These are phyloP conservation scores for Callopanchax toddi DNA, from an alignment of 2,113 vertebrate genomes.

Conservation along the genomic window DNA sequence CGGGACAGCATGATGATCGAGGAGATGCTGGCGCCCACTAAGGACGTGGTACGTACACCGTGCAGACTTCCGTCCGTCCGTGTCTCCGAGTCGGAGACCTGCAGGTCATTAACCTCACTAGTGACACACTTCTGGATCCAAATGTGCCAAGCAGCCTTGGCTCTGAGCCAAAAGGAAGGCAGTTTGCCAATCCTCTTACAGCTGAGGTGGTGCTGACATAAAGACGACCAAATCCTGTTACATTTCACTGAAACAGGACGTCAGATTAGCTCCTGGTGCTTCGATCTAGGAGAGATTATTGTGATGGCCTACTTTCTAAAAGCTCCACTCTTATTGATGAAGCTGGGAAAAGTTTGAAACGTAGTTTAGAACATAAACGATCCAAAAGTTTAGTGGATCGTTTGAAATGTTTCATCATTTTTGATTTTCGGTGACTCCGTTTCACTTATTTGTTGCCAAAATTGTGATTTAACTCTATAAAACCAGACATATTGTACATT, in stretches of 20 bases:
- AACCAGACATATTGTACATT: too few species aligned
- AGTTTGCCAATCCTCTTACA: conserved; percentile 52
- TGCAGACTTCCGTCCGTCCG: background rate
- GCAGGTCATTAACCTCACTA: conserved; percentile 16
- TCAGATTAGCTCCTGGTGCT: conserved; percentile 27
- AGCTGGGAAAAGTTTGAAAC: background rate
- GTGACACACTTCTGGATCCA: conserved; percentile 24
- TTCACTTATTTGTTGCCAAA: too few species aligned
- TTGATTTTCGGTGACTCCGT: too few species aligned
- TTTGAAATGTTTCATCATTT: too few species aligned
- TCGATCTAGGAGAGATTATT: conserved; percentile 21
- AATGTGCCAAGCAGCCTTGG: conserved; percentile 21
- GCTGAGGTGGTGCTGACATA: conserved; percentile 25
- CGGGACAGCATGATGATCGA: conserved; percentile 99
- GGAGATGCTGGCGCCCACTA: conserved; percentile 91
- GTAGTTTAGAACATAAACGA: background rate
- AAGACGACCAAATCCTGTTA: conserved; percentile 39
- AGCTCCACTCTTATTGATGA: background rate
- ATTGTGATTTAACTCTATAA: too few species aligned
- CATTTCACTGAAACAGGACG: conserved; percentile 43
- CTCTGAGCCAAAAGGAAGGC: conserved; percentile 25
- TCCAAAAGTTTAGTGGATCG: too few species aligned
- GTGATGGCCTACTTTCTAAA: conserved; percentile 24
- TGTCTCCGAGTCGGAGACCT: background rate
- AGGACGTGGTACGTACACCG: conserved; percentile 86